A percentile compares a stretch with the other conserved stretches of the same genome.
Conservation (phyloP, 2,888 invertebrate genomes). For the Heterodera filipjevi region DNA sequence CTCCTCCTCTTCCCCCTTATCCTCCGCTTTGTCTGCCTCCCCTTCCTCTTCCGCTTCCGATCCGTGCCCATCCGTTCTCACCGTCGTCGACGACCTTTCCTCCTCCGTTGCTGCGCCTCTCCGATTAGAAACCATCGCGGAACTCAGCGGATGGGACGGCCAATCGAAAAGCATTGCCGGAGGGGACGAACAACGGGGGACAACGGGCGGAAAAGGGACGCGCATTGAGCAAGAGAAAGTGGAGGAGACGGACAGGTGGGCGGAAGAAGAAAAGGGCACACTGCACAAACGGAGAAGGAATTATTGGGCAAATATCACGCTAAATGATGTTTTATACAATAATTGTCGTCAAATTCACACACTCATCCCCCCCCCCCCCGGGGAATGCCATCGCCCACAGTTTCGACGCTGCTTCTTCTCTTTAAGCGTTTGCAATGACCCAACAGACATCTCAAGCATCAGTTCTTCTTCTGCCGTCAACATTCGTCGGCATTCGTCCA, state of each 20-base stretch:
- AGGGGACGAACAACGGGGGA: not conserved
- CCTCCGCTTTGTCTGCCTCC: not conserved
- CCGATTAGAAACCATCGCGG: constrained; percentile 4
- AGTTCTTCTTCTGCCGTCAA: constrained; percentile 13
- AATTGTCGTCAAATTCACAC: no score
- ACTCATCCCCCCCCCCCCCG: no score
- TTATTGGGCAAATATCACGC: no score
- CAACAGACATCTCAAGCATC: not conserved
- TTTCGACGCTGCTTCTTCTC: not conserved
- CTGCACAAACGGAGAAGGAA: no score
- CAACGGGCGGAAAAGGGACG: not conserved
- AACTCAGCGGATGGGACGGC: not conserved
- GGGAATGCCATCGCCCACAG: no score
- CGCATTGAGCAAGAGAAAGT: not conserved
- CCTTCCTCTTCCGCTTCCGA: not conserved
- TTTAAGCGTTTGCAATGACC: not conserved
- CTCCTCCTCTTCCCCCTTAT: not conserved
- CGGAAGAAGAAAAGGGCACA: not conserved
- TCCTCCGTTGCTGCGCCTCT: not conserved
- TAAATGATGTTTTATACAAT: no score
- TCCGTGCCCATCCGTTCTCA: not conserved
- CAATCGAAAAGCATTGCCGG: not conserved
- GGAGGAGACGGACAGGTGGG: constrained; percentile 8
- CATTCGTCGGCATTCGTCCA: constrained; percentile 47
- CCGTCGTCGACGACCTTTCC: not conserved